phyloP scores from a whole-genome alignment of 2,888 invertebrate species.

The Netelia melanura region DNA sequence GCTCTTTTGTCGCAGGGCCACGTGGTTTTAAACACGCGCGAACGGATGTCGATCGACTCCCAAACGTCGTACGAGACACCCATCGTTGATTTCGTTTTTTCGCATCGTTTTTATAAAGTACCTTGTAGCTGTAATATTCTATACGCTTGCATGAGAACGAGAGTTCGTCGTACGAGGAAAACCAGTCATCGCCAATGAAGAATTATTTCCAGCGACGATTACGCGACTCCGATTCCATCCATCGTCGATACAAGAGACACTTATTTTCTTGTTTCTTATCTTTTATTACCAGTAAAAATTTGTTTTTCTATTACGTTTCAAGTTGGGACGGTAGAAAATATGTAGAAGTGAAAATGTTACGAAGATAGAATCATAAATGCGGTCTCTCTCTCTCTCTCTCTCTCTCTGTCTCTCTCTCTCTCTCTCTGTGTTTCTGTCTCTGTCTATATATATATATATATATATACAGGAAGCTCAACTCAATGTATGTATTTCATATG shows the following conservation, averaged over 20 bases:
- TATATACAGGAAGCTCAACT: background rate
- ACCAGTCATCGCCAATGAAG: conserved; percentile 40
- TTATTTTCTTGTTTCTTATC: no score
- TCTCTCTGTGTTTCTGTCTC: no score
- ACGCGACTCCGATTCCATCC: no score
- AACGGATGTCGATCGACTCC: conserved; percentile 18
- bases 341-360: no score
- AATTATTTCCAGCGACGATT: background rate
- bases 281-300: no score
- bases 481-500: no score
- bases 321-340: background rate
- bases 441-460: background rate
- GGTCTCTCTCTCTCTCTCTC: no score
- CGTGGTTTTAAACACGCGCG: conserved; percentile 6
- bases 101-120: conserved; percentile 5
- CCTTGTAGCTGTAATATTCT: conserved; percentile 17
- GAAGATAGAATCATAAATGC: no score
- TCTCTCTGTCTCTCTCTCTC: no score
- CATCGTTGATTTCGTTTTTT: conserved; percentile 37
- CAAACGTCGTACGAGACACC: conserved; percentile 32
- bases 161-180: conserved; percentile 51
- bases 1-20: conserved; percentile 5
- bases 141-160: conserved; percentile 9
- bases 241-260: no score
- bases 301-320: no score